Conservation (phyloP, 2,888 invertebrate genomes). For the Nesidiocoris tenuis region DNA sequence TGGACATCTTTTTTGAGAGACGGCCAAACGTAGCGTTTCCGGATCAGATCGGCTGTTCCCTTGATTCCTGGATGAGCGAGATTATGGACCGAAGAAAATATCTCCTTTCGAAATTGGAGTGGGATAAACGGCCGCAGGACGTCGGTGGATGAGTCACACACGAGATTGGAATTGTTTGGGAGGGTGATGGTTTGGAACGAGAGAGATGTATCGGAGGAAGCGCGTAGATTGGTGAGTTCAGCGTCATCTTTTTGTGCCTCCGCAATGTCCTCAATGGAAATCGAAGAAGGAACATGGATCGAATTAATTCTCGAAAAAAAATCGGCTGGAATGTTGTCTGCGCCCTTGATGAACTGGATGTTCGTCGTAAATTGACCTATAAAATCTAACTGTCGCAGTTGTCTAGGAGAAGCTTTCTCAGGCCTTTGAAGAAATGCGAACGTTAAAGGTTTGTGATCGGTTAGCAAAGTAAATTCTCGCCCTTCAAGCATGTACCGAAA, state of each 20-base stretch:
- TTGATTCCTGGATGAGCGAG: constrained; percentile 6
- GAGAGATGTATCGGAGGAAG: not conserved
- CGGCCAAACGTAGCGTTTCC: constrained; percentile 9
- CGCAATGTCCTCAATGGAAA: not conserved
- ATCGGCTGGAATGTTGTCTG: not conserved
- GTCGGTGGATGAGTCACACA: constrained; percentile 1
- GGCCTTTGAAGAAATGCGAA: constrained; percentile 8
- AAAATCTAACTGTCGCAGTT: constrained; percentile 19
- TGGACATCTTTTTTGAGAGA: constrained; percentile 14
- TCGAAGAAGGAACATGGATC: no score
- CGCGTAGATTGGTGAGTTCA: not conserved
- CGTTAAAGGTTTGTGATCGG: constrained; percentile 18
- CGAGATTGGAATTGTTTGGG: not conserved
- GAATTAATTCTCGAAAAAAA: no score
- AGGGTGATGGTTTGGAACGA: not conserved
- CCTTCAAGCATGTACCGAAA: constrained; percentile 22
- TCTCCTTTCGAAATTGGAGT: not conserved
- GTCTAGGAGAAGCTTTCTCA: constrained; percentile 17
- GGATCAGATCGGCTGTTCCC: constrained; percentile 8
- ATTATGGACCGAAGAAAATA: not conserved
- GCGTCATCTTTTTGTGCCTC: not conserved
- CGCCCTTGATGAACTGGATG: constrained; percentile 1
- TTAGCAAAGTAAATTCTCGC: constrained; percentile 1
- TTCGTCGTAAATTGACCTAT: constrained; percentile 17
- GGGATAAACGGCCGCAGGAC: not conserved